Evolutionary conservation across 2,888 invertebrate genomes (phyloP).

Genomic region (Pyrrhia umbra): DNA sequence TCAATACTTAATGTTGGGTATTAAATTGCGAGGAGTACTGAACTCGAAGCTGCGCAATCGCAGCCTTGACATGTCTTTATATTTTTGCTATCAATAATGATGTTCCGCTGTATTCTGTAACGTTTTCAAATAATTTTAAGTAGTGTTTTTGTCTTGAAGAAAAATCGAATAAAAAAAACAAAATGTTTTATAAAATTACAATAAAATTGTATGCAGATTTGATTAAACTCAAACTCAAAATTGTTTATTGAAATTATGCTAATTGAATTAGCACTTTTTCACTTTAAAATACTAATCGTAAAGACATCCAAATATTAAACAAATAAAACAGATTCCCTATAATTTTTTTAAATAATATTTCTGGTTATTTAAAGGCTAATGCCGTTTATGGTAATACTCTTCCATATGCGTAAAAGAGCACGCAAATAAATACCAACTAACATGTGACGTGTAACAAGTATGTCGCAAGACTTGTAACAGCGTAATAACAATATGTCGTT

Average conservation of each 20-base stretch:
- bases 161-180: no score
- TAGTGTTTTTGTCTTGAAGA: background rate
- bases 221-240: no score
- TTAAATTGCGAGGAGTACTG: constrained; percentile 31
- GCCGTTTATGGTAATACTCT: background rate
- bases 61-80: constrained; percentile 44
- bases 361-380: background rate
- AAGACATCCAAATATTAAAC: background rate
- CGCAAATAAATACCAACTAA: constrained; percentile 26
- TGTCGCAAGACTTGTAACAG: constrained; percentile 40
- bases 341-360: background rate
- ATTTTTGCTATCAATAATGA: constrained; percentile 21
- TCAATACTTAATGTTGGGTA: constrained; percentile 24
- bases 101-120: background rate
- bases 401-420: constrained; percentile 20
- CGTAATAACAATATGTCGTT: constrained; percentile 53
- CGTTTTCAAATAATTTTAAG: constrained; percentile 5
- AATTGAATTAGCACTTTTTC: no score
- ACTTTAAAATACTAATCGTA: no score
- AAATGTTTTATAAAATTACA: no score
- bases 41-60: constrained; percentile 22
- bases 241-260: no score
- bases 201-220: no score
- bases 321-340: background rate
- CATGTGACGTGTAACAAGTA: constrained; percentile 1